Evolutionary conservation across 2,888 invertebrate genomes (phyloP).

Genomic region (Arge pagana): DNA sequence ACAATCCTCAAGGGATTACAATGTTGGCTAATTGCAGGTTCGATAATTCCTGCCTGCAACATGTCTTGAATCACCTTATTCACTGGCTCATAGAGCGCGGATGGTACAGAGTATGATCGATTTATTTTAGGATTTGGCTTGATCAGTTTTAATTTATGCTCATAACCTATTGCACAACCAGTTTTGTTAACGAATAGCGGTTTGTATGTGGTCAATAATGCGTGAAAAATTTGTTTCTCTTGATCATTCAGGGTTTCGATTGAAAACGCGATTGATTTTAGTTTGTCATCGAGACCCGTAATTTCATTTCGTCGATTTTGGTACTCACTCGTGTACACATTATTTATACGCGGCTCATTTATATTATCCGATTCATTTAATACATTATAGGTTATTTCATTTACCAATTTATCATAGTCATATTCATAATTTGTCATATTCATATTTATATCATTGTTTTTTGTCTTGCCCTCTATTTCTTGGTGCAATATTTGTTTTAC

Average conservation of each 20-base stretch:
- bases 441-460: too few relatives aligned
- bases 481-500: too few relatives aligned
- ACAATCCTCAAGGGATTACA: conserved; percentile 43
- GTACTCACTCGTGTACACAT: too few relatives aligned
- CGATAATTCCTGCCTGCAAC: conserved; percentile 39
- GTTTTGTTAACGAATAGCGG: conserved; percentile 30
- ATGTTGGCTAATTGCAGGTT: conserved; percentile 36
- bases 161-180: conserved; percentile 32
- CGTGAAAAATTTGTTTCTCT: conserved; percentile 9
- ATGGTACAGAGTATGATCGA: conserved; percentile 41
- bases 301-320: too few relatives aligned
- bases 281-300: conserved; percentile 21
- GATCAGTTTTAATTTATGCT: conserved; percentile 34
- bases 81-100: conserved; percentile 34
- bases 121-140: conserved; percentile 31
- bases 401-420: too few relatives aligned
- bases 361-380: too few relatives aligned
- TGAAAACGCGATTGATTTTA: neutral
- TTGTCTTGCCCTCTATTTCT: too few relatives aligned
- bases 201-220: conserved; percentile 9
- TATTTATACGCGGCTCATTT: too few relatives aligned
- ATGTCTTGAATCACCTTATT: conserved; percentile 36
- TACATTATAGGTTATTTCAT: too few relatives aligned
- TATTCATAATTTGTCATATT: too few relatives aligned
- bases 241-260: neutral